Conservation (phyloP, 2,113 vertebrate genomes). For the Machaerirhynchus nigripectus region DNA sequence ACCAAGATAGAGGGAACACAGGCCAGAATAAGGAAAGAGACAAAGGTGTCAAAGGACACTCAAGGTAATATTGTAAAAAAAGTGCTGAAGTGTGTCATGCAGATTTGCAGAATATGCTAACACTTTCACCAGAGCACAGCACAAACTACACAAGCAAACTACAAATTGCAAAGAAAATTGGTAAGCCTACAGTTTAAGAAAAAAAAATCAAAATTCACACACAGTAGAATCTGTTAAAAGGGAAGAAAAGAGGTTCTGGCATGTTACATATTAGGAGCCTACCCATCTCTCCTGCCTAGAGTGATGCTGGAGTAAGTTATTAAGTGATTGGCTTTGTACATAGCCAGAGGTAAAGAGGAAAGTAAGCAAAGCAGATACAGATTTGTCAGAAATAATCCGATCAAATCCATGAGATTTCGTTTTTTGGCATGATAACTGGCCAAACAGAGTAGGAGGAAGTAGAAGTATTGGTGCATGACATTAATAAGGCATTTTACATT, state of each 20-base stretch:
- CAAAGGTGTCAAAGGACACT: neutral
- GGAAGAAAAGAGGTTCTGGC: neutral
- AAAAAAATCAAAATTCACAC: neutral
- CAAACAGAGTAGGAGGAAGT: neutral
- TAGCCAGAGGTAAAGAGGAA: neutral
- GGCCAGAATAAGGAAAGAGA: neutral
- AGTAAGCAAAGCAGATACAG: neutral
- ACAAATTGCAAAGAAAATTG: neutral
- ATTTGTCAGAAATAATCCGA: neutral
- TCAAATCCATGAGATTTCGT: neutral
- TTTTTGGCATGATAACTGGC: neutral
- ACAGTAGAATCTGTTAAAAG: neutral
- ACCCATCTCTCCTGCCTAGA: neutral
- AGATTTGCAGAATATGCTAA: neutral
- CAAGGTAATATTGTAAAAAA: neutral
- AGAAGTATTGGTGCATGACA: neutral
- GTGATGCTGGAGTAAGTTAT: neutral
- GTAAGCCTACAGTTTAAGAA: neutral
- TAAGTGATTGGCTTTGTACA: neutral
- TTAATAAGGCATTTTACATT: neutral
- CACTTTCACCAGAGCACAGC: neutral
- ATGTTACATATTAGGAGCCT: neutral
- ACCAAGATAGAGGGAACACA: neutral
- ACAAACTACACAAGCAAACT: neutral
- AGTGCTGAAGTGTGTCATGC: neutral